phyloP scores from a whole-genome alignment of 53 echinoderm and acorn worm species.

The Temnopleurus reevesii region DNA sequence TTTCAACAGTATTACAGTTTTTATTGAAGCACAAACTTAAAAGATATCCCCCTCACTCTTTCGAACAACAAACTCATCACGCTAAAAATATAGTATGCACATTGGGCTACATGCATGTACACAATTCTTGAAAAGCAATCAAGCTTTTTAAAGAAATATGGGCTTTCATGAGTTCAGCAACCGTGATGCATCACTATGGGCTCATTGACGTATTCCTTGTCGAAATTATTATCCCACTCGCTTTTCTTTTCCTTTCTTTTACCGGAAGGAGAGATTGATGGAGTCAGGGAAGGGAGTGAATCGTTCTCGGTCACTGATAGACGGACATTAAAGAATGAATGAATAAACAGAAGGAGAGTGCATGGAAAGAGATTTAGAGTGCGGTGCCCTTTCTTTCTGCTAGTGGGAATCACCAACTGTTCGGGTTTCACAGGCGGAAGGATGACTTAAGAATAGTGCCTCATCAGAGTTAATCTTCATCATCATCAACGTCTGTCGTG shows the following conservation, averaged over 20 bases:
- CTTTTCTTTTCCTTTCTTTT: not conserved
- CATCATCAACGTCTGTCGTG: not conserved
- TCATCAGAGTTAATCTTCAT: not conserved
- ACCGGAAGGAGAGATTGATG: conserved; percentile 27
- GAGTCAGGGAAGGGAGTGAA: not conserved
- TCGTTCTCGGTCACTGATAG: conserved; percentile 11
- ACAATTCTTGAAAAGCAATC: too few species aligned
- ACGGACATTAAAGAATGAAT: conserved; percentile 24
- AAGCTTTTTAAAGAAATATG: too few species aligned
- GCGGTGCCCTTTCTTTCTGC: conserved; percentile 14
- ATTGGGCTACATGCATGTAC: too few species aligned
- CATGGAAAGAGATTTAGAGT: not conserved
- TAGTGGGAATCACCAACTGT: not conserved
- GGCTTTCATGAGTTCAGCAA: not conserved
- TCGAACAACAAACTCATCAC: too few species aligned
- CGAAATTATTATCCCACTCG: not conserved
- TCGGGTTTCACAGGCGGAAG: not conserved
- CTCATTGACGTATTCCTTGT: not conserved
- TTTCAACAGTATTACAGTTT: too few species aligned
- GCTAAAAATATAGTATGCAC: too few species aligned
- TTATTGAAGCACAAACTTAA: too few species aligned
- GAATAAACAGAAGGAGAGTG: conserved; percentile 20
- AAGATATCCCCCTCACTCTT: too few species aligned
- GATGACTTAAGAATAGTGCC: not conserved
- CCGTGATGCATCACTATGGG: not conserved